These are phyloP conservation scores for Atopsyche davidsoni DNA, from an alignment of 1,140 invertebrate species.

Conservation along the genomic window DNA sequence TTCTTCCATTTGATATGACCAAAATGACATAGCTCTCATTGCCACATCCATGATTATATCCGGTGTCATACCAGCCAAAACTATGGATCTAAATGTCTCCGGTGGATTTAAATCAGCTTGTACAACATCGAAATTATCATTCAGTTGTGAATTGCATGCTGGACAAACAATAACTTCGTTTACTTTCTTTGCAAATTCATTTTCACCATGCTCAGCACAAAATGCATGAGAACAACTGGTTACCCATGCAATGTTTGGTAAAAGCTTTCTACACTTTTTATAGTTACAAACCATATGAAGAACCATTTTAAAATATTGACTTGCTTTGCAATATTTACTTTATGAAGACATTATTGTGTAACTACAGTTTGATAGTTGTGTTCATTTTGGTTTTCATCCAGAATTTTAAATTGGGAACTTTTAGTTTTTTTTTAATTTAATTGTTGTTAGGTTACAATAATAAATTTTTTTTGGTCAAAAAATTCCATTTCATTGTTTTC, in stretches of 20 bases:
- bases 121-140: constrained; percentile 48
- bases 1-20: constrained; percentile 49
- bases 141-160: constrained; percentile 44
- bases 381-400: too few relatives aligned
- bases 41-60: constrained; percentile 48
- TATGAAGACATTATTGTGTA: too few relatives aligned
- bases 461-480: too few relatives aligned
- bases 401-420: too few relatives aligned
- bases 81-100: constrained; percentile 48
- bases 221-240: constrained; percentile 51
- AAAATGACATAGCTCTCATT: constrained; percentile 49
- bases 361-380: too few relatives aligned
- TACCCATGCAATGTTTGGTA: constrained; percentile 42
- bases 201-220: constrained; percentile 48
- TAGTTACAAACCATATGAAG: constrained; percentile 48
- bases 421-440: too few relatives aligned
- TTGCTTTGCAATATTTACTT: too few relatives aligned
- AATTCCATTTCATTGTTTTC: too few relatives aligned
- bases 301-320: too few relatives aligned
- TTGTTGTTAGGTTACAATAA: too few relatives aligned
- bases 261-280: constrained; percentile 46
- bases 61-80: constrained; percentile 46
- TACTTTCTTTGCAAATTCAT: constrained; percentile 42
- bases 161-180: constrained; percentile 44
- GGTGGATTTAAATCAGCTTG: constrained; percentile 47